Conservation (phyloP, 1,140 invertebrate genomes). For the Leguminivora glycinivorella region DNA sequence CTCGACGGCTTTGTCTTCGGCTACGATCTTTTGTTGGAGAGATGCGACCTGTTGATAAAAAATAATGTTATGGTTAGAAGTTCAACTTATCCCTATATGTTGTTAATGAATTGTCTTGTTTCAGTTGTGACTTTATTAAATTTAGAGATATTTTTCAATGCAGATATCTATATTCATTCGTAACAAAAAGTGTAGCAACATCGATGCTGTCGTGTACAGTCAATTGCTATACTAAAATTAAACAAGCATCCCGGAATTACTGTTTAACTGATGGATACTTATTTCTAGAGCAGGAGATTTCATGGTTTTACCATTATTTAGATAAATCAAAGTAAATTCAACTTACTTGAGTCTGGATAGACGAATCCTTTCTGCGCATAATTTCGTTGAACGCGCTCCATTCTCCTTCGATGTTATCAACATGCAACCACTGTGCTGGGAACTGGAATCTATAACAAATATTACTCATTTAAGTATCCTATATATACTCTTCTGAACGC, state of each 20-base stretch:
- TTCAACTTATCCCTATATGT: too few relatives aligned
- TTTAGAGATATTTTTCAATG: too few relatives aligned
- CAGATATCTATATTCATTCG: too few relatives aligned
- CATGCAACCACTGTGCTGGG: constrained; percentile 97
- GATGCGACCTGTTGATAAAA: constrained; percentile 85
- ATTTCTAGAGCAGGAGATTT: not conserved
- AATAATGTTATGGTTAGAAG: not conserved
- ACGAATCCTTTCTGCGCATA: constrained; percentile 97
- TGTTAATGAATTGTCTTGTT: too few relatives aligned
- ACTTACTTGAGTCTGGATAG: constrained; percentile 96
- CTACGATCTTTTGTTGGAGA: constrained; percentile 99
- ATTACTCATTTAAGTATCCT: constrained; percentile 14
- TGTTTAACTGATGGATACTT: too few relatives aligned
- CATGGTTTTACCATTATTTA: not conserved
- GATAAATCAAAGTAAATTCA: not conserved
- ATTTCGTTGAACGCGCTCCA: constrained; percentile 99
- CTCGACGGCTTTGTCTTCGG: constrained; percentile 99
- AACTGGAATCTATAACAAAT: constrained; percentile 91
- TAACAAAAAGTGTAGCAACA: too few relatives aligned
- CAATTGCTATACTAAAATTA: too few relatives aligned
- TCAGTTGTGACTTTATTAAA: too few relatives aligned
- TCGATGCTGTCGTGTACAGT: too few relatives aligned
- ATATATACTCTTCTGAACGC: too few relatives aligned
- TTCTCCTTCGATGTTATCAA: constrained; percentile 99
- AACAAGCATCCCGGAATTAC: too few relatives aligned